These are phyloP conservation scores for Clarias macrocephalus DNA, from an alignment of 2,113 vertebrate species.

Conservation along the genomic window DNA sequence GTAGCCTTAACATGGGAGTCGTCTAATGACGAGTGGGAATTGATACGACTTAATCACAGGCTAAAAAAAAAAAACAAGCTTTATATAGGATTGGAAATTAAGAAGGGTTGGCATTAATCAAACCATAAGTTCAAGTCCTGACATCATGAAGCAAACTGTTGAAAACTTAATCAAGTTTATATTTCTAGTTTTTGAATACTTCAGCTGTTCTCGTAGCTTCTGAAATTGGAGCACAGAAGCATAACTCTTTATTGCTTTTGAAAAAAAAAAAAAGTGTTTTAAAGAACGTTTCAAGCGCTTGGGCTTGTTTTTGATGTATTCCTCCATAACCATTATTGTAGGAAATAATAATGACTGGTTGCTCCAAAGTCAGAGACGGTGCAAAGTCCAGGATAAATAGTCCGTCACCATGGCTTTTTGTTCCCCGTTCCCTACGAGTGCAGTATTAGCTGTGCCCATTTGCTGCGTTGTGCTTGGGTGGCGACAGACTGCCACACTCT, in stretches of 20 bases:
- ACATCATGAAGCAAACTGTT: background rate
- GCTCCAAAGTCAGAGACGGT: background rate
- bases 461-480: conserved; percentile 3
- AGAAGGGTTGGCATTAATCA: background rate
- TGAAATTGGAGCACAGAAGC: background rate
- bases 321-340: background rate
- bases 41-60: too few relatives aligned
- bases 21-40: too few relatives aligned
- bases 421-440: background rate
- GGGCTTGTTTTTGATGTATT: background rate
- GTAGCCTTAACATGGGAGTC: too few relatives aligned
- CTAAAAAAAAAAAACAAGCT: too few relatives aligned
- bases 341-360: background rate
- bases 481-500: background rate
- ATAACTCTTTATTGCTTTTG: background rate
- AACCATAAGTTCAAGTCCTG: background rate
- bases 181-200: background rate
- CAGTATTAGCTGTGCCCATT: background rate
- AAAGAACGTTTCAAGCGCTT: background rate
- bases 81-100: background rate
- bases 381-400: background rate
- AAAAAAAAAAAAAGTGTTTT: background rate
- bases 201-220: background rate
- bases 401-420: background rate
- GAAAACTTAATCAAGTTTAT: background rate